Evolutionary conservation across 2,888 invertebrate genomes (phyloP).

Genomic region (Aporophyla nigra): DNA sequence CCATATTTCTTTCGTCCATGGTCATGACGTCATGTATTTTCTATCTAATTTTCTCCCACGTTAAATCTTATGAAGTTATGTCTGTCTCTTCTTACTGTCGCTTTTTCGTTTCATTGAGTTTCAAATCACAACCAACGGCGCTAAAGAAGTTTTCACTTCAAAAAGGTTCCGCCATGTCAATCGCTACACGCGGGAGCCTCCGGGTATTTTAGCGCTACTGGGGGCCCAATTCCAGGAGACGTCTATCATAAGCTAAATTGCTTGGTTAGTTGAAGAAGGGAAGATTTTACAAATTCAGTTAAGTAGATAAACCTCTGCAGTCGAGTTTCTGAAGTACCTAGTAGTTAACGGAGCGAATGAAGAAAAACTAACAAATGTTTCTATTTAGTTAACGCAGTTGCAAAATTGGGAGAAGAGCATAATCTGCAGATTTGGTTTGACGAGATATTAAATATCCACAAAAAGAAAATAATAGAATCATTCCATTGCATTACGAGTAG

Average conservation of each 20-base stretch:
- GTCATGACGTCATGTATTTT: too few species aligned
- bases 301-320: background rate
- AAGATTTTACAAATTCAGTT: background rate
- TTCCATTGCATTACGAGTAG: background rate
- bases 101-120: too few species aligned
- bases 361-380: background rate
- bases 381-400: background rate
- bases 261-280: background rate
- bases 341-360: background rate
- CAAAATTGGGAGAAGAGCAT: background rate
- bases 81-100: too few species aligned
- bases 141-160: too few species aligned
- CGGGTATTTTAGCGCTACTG: background rate
- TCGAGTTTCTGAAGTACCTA: background rate
- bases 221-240: background rate
- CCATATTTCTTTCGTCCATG: too few species aligned
- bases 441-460: background rate
- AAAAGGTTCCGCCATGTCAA: background rate
- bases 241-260: background rate
- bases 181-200: background rate
- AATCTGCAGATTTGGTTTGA: background rate
- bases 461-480: background rate
- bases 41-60: too few species aligned
- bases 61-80: too few species aligned
- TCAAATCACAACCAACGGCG: too few species aligned